A percentile compares a stretch with the other conserved stretches of the same genome.
phyloP scores from a whole-genome alignment of 2,888 invertebrate genomes.

The Choreutis nemorana region DNA sequence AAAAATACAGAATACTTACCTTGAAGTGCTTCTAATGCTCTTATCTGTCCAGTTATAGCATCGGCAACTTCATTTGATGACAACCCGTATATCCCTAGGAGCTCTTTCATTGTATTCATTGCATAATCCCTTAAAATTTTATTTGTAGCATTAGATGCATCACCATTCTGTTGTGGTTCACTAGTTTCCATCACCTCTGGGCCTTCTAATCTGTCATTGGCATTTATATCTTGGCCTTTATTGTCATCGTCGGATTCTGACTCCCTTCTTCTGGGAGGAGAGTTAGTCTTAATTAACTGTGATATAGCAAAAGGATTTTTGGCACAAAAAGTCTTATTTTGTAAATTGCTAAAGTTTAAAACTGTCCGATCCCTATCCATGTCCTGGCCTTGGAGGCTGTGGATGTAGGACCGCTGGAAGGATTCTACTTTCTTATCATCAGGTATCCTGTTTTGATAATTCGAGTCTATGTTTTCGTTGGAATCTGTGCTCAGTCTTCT shows the following conservation, averaged over 20 bases:
- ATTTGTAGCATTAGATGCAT: conserved; percentile 56
- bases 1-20: conserved; percentile 47
- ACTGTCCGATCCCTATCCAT: conserved; percentile 45
- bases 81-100: conserved; percentile 79
- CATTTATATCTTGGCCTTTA: conserved; percentile 56
- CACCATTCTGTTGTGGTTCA: conserved; percentile 45
- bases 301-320: conserved; percentile 67
- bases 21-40: conserved; percentile 74
- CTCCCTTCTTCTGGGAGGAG: conserved; percentile 61
- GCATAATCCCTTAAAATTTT: conserved; percentile 78
- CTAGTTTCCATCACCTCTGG: conserved; percentile 37
- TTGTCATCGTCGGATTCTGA: conserved; percentile 56
- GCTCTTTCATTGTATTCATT: conserved; percentile 80
- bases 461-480: conserved; percentile 58
- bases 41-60: conserved; percentile 71
- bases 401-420: conserved; percentile 58
- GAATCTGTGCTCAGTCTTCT: conserved; percentile 59
- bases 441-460: conserved; percentile 52
- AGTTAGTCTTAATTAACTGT: conserved; percentile 61
- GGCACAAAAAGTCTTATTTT: conserved; percentile 62
- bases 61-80: conserved; percentile 75
- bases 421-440: conserved; percentile 53
- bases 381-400: conserved; percentile 50
- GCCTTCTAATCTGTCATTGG: conserved; percentile 49
- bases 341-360: conserved; percentile 56